These are phyloP conservation scores for Zaprionus taronus DNA, from an alignment of 1,140 invertebrate species.

Conservation along the genomic window DNA sequence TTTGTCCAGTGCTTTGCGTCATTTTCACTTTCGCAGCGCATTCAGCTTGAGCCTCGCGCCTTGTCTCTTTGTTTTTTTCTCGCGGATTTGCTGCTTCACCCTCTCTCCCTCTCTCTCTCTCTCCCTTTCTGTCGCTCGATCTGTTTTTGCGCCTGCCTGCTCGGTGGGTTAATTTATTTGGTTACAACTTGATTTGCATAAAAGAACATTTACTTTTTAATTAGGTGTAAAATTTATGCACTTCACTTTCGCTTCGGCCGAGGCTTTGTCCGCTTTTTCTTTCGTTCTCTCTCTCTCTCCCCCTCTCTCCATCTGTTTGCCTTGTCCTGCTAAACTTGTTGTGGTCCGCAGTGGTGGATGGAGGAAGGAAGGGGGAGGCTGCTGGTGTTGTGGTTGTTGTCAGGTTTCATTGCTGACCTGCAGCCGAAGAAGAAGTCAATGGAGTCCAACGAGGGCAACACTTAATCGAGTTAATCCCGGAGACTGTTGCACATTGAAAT, in stretches of 20 bases:
- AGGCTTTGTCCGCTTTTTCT: constrained; percentile 39
- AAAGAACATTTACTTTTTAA: constrained; percentile 82
- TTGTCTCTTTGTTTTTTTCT: constrained; percentile 4
- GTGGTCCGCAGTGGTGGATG: neutral
- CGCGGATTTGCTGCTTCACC: constrained; percentile 14
- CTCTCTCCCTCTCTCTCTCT: neutral
- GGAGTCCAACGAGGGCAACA: neutral
- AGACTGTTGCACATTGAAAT: too few species aligned
- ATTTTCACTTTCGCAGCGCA: constrained; percentile 58
- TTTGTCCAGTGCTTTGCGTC: constrained; percentile 46
- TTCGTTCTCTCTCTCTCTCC: constrained; percentile 4
- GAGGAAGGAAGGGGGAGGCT: neutral
- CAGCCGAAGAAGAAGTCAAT: neutral
- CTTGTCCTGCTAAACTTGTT: constrained; percentile 5
- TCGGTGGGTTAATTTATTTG: constrained; percentile 72
- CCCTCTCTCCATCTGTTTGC: neutral
- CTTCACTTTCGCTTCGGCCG: constrained; percentile 70
- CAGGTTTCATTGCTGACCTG: neutral
- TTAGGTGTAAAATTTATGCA: constrained; percentile 83
- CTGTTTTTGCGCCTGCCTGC: constrained; percentile 8
- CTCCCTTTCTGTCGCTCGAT: constrained; percentile 12
- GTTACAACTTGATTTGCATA: constrained; percentile 82
- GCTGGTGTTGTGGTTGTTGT: neutral
- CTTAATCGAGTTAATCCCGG: neutral
- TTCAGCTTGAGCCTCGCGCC: constrained; percentile 1